A percentile compares a stretch with the other conserved stretches of the same genome.
Conservation (phyloP, 1,140 invertebrate genomes). For the Condylostylus longicornis region DNA sequence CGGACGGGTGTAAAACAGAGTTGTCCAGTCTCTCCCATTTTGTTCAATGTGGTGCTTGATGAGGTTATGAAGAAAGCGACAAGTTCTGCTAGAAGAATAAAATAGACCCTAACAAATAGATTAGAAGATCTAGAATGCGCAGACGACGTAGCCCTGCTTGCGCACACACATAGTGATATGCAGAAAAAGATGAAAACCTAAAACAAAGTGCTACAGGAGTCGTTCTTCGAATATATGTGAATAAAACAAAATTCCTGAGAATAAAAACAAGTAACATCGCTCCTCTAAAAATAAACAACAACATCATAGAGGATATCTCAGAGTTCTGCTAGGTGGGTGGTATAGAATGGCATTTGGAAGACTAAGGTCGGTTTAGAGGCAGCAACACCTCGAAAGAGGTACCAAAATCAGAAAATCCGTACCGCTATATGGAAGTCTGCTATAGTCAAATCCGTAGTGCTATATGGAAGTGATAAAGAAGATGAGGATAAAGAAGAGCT, state of each 20-base stretch:
- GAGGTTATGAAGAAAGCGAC: background rate
- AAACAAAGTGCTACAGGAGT: background rate
- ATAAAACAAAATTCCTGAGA: background rate
- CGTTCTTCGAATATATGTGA: background rate
- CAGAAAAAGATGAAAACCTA: background rate
- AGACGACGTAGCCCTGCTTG: background rate
- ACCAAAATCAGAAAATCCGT: no score
- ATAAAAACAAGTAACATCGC: background rate
- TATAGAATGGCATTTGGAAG: no score
- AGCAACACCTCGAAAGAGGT: no score
- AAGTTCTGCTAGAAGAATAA: background rate
- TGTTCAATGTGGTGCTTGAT: slow-evolving; percentile 1
- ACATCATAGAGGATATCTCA: no score
- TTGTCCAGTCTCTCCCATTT: background rate
- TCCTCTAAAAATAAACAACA: no score
- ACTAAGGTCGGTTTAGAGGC: no score
- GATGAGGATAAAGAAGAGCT: no score
- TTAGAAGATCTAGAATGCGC: background rate
- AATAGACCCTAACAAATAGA: background rate
- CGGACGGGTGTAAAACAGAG: background rate
- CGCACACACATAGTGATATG: background rate
- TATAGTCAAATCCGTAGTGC: no score
- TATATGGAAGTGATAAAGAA: no score
- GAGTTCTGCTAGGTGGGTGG: no score
- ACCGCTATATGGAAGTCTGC: no score